These are phyloP conservation scores for Ascidia mentula DNA, from an alignment of 23 tunicate species.

Conservation along the genomic window DNA sequence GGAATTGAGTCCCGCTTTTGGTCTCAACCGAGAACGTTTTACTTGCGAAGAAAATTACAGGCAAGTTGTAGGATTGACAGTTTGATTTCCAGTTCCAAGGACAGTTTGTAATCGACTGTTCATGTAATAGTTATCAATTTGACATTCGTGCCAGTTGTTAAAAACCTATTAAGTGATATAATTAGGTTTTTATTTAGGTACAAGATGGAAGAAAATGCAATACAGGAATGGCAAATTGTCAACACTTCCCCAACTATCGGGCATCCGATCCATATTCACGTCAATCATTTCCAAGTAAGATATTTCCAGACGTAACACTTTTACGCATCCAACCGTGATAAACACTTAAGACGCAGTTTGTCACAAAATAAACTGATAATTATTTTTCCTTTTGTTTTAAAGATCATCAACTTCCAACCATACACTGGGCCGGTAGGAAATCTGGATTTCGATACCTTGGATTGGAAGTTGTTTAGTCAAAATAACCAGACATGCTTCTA, in stretches of 20 bases:
- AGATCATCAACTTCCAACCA: constrained; percentile 27
- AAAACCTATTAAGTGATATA: too few species aligned
- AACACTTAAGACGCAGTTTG: not conserved
- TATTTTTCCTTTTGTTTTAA: too few species aligned
- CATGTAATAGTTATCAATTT: too few species aligned
- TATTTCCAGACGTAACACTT: too few species aligned
- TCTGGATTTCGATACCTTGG: not conserved
- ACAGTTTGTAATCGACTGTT: too few species aligned
- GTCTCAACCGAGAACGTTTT: constrained; percentile 17
- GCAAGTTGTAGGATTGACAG: not conserved
- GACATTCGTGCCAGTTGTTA: too few species aligned
- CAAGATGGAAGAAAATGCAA: constrained; percentile 7
- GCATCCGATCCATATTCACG: constrained; percentile 50
- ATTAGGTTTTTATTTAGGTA: not conserved
- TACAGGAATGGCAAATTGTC: constrained; percentile 32
- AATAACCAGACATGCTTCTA: constrained; percentile 7
- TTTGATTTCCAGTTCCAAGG: too few species aligned
- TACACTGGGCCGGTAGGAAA: constrained; percentile 29
- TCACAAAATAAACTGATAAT: too few species aligned
- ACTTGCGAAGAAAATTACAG: not conserved
- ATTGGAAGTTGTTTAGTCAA: constrained; percentile 3
- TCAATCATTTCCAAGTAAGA: constrained; percentile 33
- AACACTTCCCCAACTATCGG: constrained; percentile 5
- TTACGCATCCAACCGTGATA: not conserved
- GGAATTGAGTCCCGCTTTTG: constrained; percentile 5